A percentile compares a stretch with the other conserved stretches of the same genome.
Evolutionary conservation across 2,113 vertebrate genomes (phyloP).

Genomic region (Oostethus manadensis): DNA sequence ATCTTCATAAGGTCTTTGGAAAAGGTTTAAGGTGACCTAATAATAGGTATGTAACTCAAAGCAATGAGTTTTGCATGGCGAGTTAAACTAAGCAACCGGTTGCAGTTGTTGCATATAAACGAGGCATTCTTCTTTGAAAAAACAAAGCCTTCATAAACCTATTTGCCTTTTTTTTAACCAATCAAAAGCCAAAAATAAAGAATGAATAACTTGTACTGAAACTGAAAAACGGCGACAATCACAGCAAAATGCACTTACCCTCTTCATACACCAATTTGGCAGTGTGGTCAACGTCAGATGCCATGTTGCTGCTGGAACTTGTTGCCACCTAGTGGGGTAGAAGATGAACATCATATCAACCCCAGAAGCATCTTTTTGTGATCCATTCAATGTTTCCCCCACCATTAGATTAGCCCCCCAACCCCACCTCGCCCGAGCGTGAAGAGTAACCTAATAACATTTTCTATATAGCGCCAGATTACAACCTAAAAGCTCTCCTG

Average conservation of each 20-base stretch:
- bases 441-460: too few relatives aligned
- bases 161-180: too few relatives aligned
- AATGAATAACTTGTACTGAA: not conserved
- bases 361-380: not conserved
- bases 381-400: not conserved
- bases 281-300: slow-evolving; percentile 72
- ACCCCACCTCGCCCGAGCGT: too few relatives aligned
- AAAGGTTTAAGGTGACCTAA: slow-evolving; percentile 8
- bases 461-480: too few relatives aligned
- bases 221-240: slow-evolving; percentile 2
- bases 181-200: not conserved
- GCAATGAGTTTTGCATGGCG: not conserved
- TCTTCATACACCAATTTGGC: slow-evolving; percentile 95
- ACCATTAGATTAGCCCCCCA: too few relatives aligned
- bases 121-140: too few relatives aligned
- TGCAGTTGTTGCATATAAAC: not conserved
- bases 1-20: not conserved
- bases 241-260: slow-evolving; percentile 70
- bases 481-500: too few relatives aligned
- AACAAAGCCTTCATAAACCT: too few relatives aligned
- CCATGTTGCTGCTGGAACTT: slow-evolving; percentile 58
- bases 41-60: not conserved
- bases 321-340: slow-evolving; percentile 79
- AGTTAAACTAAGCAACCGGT: slow-evolving; percentile 6
- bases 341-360: not conserved